Percentiles rank a stretch among this genome's conserved stretches.
These are phyloP conservation scores for Pomacea canaliculata DNA, from an alignment of 2,888 invertebrate species.

Conservation along the genomic window DNA sequence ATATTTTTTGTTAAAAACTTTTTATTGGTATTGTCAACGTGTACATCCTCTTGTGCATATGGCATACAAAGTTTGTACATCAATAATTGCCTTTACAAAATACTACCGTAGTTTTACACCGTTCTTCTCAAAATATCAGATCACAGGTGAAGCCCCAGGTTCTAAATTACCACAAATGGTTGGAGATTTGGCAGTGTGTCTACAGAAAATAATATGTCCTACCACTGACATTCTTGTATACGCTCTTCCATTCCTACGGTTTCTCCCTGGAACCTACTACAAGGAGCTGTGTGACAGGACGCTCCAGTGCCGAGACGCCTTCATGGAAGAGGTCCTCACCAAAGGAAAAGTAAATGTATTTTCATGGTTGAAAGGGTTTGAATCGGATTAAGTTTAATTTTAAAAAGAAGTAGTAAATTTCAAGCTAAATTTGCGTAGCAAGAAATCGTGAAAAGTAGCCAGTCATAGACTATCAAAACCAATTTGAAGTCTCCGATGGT, in stretches of 20 bases:
- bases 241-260: neutral
- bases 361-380: neutral
- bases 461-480: no score
- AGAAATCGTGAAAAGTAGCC: no score
- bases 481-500: no score
- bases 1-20: no score
- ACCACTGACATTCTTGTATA: neutral
- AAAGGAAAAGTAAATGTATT: neutral
- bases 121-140: neutral
- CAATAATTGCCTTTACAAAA: no score
- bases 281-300: neutral
- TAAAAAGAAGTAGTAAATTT: no score
- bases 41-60: no score
- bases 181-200: neutral
- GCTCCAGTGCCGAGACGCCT: neutral
- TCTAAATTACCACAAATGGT: neutral
- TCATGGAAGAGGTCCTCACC: neutral
- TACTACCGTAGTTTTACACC: no score
- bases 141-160: neutral
- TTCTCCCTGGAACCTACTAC: neutral
- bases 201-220: neutral
- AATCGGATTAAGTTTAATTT: no score
- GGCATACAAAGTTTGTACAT: no score
- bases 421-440: no score
- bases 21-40: no score